phyloP scores from a whole-genome alignment of 2,797 vertebrate species.

The Bufotes viridis region DNA sequence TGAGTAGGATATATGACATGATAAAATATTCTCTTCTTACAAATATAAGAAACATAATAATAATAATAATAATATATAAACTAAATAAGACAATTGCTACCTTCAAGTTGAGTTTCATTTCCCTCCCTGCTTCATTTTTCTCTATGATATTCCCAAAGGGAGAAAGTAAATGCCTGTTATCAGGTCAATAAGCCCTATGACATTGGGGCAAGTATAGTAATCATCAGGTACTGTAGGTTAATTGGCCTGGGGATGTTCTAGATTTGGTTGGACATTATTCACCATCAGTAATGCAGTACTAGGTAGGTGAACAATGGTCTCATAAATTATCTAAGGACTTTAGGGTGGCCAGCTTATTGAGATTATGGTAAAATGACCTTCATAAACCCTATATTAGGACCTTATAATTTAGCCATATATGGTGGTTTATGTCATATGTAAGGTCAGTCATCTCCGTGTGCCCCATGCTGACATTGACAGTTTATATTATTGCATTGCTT shows the following conservation, averaged over 20 bases:
- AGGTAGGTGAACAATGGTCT: background rate
- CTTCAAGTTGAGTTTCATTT: background rate
- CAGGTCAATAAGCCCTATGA: background rate
- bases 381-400: background rate
- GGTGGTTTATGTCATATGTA: background rate
- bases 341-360: background rate
- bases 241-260: background rate
- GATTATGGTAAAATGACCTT: background rate
- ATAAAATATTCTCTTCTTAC: background rate
- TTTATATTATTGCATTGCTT: background rate
- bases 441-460: background rate
- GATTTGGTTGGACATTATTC: background rate
- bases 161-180: background rate
- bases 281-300: background rate
- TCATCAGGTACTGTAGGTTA: background rate
- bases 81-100: background rate
- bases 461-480: background rate
- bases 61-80: background rate
- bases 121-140: background rate
- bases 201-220: background rate
- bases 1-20: background rate
- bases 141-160: background rate
- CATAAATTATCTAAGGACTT: background rate
- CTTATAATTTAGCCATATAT: background rate
- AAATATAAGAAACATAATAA: background rate